Evolutionary conservation across 2,888 invertebrate species (phyloP).

Genomic region (Stenchaetothrips biformis): DNA sequence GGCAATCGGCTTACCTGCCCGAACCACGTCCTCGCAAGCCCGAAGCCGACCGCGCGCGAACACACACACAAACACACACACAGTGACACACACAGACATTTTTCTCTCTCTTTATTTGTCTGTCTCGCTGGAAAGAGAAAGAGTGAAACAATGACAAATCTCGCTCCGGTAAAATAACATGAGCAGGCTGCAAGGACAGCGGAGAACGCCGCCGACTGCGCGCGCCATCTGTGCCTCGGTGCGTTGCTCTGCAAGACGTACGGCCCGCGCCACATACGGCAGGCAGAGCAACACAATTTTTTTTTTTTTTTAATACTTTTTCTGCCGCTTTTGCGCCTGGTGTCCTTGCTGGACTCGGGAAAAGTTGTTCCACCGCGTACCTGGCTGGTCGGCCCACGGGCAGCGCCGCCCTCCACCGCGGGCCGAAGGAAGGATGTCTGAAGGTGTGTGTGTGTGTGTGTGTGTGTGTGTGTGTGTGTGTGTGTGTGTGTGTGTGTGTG

Average conservation of each 20-base stretch:
- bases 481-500: no score
- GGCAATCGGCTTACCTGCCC: neutral
- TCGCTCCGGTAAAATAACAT: no score
- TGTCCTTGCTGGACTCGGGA: neutral
- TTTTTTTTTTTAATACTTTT: neutral
- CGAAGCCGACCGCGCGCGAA: neutral
- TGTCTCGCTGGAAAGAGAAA: neutral
- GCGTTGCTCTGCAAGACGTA: neutral
- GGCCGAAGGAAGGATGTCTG: no score
- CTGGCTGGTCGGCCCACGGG: neutral
- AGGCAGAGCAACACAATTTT: neutral
- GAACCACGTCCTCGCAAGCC: neutral
- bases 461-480: no score
- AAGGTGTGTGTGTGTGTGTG: no score
- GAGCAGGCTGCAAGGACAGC: no score
- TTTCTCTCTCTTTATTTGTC: no score
- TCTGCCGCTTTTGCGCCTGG: neutral
- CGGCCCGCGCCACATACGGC: neutral
- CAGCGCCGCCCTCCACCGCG: no score
- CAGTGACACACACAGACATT: no score
- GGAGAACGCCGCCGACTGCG: no score
- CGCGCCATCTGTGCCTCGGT: neutral
- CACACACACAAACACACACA: no score
- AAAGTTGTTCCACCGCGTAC: neutral
- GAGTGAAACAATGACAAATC: no score